Conservation (phyloP, 2,888 invertebrate genomes). For the Hypercompe scribonia region DNA sequence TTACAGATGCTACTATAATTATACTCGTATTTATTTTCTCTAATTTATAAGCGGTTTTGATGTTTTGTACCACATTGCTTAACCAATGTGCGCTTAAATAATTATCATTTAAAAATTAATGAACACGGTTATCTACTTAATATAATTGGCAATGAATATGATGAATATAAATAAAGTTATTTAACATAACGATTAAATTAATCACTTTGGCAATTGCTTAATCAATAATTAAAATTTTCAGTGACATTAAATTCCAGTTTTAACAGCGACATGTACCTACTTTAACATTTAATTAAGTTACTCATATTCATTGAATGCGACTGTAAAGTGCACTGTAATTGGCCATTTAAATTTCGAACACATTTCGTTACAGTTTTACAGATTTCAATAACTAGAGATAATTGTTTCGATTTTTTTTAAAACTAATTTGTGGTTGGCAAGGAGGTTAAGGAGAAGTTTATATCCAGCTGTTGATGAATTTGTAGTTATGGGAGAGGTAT, state of each 20-base stretch:
- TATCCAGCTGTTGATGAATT: too few relatives aligned
- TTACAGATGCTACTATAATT: slow-evolving; percentile 12
- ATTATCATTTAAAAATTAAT: slow-evolving; percentile 4
- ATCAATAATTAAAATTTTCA: slow-evolving; percentile 34
- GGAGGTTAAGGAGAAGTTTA: too few relatives aligned
- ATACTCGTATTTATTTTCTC: slow-evolving; percentile 18
- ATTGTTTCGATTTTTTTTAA: not conserved
- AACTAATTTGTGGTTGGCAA: not conserved
- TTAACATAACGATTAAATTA: slow-evolving; percentile 8
- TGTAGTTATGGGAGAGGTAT: too few relatives aligned
- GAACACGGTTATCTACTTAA: slow-evolving; percentile 1
- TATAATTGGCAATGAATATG: slow-evolving; percentile 10
- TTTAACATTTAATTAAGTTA: slow-evolving; percentile 41
- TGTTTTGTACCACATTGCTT: not conserved
- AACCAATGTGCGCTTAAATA: slow-evolving; percentile 7
- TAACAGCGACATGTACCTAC: slow-evolving; percentile 21
- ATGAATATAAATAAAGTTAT: slow-evolving; percentile 15
- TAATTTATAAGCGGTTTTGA: slow-evolving; percentile 14
- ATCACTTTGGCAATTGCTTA: slow-evolving; percentile 19
- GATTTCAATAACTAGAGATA: not conserved
- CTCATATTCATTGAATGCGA: slow-evolving; percentile 19
- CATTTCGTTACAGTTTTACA: not conserved
- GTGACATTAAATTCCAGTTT: slow-evolving; percentile 31
- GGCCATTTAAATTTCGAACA: slow-evolving; percentile 12
- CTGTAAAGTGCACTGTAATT: slow-evolving; percentile 27